These are phyloP conservation scores for Zosterops japonicus DNA, from an alignment of 2,113 vertebrate genomes.

Conservation along the genomic window DNA sequence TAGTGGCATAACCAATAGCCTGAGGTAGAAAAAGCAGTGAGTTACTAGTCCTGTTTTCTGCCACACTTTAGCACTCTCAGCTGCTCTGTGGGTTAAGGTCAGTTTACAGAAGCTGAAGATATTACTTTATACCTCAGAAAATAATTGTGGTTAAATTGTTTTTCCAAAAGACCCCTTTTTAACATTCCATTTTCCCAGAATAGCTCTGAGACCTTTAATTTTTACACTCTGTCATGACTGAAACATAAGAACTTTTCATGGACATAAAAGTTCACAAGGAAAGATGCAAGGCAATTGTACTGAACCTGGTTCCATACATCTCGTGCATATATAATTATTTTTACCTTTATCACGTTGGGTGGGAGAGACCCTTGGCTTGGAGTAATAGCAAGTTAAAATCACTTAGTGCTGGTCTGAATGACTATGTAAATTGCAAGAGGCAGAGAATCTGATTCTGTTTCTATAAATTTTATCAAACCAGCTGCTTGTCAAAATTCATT, in stretches of 20 bases:
- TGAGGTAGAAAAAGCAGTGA: neutral
- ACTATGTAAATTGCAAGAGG: conserved; percentile 52
- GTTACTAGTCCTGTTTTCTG: neutral
- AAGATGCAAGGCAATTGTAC: neutral
- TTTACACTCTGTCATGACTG: neutral
- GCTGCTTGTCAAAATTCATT: conserved; percentile 52
- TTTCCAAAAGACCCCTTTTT: neutral
- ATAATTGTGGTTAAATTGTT: neutral
- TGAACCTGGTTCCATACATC: neutral
- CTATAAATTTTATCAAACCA: conserved; percentile 39
- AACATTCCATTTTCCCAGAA: neutral
- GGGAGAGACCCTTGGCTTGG: neutral
- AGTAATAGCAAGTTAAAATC: conserved; percentile 1
- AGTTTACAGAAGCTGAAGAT: neutral
- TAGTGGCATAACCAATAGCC: neutral
- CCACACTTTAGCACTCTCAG: neutral
- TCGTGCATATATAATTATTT: neutral
- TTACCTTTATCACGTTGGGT: neutral
- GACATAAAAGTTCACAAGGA: neutral
- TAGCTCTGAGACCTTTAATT: neutral
- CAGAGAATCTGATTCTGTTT: conserved; percentile 24
- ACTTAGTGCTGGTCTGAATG: neutral
- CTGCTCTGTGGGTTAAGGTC: neutral
- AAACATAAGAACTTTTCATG: neutral
- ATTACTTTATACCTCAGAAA: neutral